Percentiles rank a stretch among this genome's conserved stretches.
These are phyloP conservation scores for Furcifer pardalis DNA, from an alignment of 2,797 vertebrate species.

Conservation along the genomic window DNA sequence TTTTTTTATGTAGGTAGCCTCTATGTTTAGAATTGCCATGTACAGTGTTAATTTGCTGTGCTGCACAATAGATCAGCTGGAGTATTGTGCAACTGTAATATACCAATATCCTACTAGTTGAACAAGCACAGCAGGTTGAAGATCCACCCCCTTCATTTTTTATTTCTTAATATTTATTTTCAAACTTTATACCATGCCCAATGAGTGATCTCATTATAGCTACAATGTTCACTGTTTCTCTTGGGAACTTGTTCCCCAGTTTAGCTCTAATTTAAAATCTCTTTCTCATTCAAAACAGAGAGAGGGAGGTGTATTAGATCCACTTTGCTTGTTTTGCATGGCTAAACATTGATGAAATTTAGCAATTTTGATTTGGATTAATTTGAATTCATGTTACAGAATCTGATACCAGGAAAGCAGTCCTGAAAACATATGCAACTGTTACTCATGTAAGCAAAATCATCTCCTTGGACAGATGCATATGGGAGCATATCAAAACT, in stretches of 20 bases:
- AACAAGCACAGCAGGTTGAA: background rate
- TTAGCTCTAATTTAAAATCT: conserved; percentile 23
- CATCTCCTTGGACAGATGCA: background rate
- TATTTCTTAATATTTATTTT: background rate
- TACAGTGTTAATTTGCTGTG: too few relatives aligned
- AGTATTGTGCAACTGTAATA: too few relatives aligned
- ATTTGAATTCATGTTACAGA: background rate
- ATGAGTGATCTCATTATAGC: conserved; percentile 6
- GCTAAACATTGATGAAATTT: conserved; percentile 13
- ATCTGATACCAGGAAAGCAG: background rate
- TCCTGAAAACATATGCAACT: background rate
- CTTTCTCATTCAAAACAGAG: background rate
- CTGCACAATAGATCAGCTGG: too few relatives aligned
- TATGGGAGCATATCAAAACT: background rate
- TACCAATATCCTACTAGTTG: background rate
- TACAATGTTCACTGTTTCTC: background rate
- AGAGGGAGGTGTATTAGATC: background rate
- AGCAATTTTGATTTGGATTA: background rate
- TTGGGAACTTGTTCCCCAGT: background rate
- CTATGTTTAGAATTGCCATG: too few relatives aligned
- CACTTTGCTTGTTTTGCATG: conserved; percentile 6
- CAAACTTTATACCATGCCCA: background rate
- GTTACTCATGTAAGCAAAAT: background rate
- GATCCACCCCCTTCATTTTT: background rate
- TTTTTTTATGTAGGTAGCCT: too few relatives aligned